phyloP scores from a whole-genome alignment of 2,888 invertebrate species.

The Rhingia campestris region DNA sequence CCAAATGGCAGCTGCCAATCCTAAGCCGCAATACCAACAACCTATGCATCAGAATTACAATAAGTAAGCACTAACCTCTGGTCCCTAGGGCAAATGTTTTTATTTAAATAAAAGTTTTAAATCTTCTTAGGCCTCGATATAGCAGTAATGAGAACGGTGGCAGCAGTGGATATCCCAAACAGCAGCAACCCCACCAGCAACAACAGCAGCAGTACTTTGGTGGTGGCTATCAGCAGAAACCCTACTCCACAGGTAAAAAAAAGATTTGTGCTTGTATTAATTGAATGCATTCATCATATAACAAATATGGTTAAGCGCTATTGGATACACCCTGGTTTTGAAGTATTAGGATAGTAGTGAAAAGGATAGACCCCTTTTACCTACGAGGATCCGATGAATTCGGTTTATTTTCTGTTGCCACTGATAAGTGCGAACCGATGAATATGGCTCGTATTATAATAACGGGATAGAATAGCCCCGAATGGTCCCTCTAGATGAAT shows the following conservation, averaged over 20 bases:
- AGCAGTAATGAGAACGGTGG: conserved; percentile 59
- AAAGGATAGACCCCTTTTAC: no score
- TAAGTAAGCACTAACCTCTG: conserved; percentile 59
- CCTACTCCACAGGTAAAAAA: conserved; percentile 59
- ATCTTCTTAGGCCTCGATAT: conserved; percentile 58
- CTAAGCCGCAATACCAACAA: conserved; percentile 77
- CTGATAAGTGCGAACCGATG: no score
- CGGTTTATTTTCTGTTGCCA: no score
- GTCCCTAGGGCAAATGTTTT: conserved; percentile 56
- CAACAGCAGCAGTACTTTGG: conserved; percentile 58
- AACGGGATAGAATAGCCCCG: no score
- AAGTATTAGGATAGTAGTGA: no score
- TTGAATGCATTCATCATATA: no score
- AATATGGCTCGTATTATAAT: no score
- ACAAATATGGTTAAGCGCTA: no score
- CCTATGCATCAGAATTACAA: conserved; percentile 70
- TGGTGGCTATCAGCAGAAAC: conserved; percentile 61
- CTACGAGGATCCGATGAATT: no score
- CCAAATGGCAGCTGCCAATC: conserved; percentile 73
- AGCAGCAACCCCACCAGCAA: conserved; percentile 43
- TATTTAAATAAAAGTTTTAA: conserved; percentile 70
- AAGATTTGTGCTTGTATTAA: no score
- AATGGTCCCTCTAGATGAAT: no score
- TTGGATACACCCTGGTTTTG: no score
- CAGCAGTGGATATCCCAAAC: conserved; percentile 62